Evolutionary conservation across 2,113 vertebrate genomes (phyloP), one percentile per base, ranked within the genome.

Genomic region (Baryphthengus martii): DNA sequence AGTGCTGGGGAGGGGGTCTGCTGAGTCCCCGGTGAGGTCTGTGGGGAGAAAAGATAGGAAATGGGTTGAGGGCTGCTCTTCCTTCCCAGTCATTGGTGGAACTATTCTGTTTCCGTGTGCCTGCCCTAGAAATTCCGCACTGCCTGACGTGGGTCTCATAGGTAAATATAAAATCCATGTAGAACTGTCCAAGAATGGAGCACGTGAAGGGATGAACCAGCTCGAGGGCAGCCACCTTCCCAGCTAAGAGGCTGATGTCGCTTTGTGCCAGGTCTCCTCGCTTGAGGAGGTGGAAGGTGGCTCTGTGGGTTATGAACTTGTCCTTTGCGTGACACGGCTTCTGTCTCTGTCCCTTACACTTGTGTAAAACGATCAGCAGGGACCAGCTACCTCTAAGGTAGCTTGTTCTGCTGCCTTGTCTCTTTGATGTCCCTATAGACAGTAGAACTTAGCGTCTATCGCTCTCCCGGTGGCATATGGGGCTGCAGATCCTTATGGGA

Each of bases 111-210:
- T 3, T 15, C 45, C 37, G 0, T 0, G 7, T 1, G 39, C 3
- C 50, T 4, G 67, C 58, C 47, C 85, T 20, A 3, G 68, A n/a
- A 29, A 15, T 21, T 47, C 31, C 76, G 37, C 5, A 3, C 49
- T 31, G 4, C 1, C 70, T 1, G 70, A 7, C 0, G 0, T 0
- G 4, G 71, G 11, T 11, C 70, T 35, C 1, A 1, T 4, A 49
- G 49, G 42, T 8, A 10, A 6, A 8, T 5, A 40, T 18, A 3
- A 5, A 21, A n/a, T 17, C 0, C 0, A 20, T 7, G 47, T 56
- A 25, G 65, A 24, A 26, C 0, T 3, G 6, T 3, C 42, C 29
- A 3, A 5, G 63, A 13, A 11, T 1, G 3, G 49, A 3, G 72
- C 80, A 21, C 11, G 4, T 1, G 6, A 16, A 14, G 79, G 40